Evolutionary conservation across 2,113 vertebrate species (phyloP).

Genomic region (Syrmaticus mikado): DNA sequence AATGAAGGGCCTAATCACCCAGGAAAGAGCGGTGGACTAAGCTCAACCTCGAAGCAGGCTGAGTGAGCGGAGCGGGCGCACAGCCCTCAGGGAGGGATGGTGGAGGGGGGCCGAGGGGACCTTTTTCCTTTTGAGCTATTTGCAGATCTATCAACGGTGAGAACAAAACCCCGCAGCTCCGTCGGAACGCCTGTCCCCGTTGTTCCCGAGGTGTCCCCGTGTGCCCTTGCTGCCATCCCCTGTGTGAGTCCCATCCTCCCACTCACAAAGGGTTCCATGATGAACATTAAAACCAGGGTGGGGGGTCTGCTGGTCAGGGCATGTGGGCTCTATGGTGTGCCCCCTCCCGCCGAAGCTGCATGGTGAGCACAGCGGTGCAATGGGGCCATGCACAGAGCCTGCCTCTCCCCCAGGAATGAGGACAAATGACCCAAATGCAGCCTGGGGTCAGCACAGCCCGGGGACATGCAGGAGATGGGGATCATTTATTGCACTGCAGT

Average conservation of each 20-base stretch:
- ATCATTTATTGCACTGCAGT: neutral
- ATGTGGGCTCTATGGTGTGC: neutral
- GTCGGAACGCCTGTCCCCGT: neutral
- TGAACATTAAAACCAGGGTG: neutral
- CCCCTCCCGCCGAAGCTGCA: neutral
- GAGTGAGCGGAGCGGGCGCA: neutral
- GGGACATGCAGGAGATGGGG: neutral
- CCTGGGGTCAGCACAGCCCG: fast-evolving
- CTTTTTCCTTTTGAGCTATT: neutral
- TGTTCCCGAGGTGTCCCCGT: neutral
- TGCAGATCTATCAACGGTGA: neutral
- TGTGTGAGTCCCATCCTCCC: neutral
- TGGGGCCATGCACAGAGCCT: neutral
- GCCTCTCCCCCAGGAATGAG: neutral
- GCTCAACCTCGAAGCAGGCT: conserved; percentile 43
- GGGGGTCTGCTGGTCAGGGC: neutral
- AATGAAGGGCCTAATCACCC: conserved; percentile 61
- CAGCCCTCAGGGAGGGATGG: neutral
- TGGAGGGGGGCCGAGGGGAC: neutral
- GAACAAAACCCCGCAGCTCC: neutral
- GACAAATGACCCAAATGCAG: neutral
- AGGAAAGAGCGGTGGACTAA: conserved; percentile 7
- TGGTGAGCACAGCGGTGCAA: neutral
- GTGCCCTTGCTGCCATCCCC: fast-evolving
- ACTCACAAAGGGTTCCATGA: neutral